phyloP scores from a whole-genome alignment of 1,140 invertebrate species.

The Drosophila elegans region DNA sequence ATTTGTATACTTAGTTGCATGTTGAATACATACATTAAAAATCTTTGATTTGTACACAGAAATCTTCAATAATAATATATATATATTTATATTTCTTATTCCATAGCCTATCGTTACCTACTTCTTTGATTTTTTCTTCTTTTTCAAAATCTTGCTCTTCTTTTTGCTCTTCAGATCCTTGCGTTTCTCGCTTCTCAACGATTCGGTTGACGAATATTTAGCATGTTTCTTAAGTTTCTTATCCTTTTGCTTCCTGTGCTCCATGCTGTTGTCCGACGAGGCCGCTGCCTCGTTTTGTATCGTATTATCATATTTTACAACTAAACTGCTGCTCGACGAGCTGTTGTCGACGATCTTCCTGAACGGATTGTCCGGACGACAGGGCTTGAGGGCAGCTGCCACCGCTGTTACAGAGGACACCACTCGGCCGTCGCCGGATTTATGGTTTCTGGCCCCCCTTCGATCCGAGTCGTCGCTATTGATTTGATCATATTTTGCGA shows the following conservation, averaged over 20 bases:
- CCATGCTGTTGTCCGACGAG: conserved; percentile 35
- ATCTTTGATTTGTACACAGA: conserved; percentile 54
- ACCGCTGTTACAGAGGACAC: conserved; percentile 54
- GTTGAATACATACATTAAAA: conserved; percentile 48
- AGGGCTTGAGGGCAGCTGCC: conserved; percentile 12
- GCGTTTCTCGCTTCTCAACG: conserved; percentile 59
- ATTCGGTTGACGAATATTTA: conserved; percentile 69
- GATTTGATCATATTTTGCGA: conserved; percentile 36
- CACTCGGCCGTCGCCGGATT: conserved; percentile 38
- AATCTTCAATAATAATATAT: conserved; percentile 49
- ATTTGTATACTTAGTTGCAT: conserved; percentile 42
- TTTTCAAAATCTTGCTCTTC: conserved; percentile 67
- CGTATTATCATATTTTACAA: conserved; percentile 54
- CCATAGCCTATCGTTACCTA: conserved; percentile 36
- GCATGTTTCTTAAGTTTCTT: conserved; percentile 64
- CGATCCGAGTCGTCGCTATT: conserved; percentile 50
- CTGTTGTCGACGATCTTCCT: conserved; percentile 58
- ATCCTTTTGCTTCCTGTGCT: conserved; percentile 64
- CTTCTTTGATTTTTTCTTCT: conserved; percentile 73
- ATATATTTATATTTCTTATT: conserved; percentile 33
- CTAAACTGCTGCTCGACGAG: conserved; percentile 46
- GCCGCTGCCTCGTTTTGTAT: conserved; percentile 32
- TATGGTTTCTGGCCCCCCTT: conserved; percentile 25
- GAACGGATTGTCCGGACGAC: conserved; percentile 65
- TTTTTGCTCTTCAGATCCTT: conserved; percentile 70